Conservation (phyloP, 2,797 vertebrate species). For the Chelonia mydas region DNA sequence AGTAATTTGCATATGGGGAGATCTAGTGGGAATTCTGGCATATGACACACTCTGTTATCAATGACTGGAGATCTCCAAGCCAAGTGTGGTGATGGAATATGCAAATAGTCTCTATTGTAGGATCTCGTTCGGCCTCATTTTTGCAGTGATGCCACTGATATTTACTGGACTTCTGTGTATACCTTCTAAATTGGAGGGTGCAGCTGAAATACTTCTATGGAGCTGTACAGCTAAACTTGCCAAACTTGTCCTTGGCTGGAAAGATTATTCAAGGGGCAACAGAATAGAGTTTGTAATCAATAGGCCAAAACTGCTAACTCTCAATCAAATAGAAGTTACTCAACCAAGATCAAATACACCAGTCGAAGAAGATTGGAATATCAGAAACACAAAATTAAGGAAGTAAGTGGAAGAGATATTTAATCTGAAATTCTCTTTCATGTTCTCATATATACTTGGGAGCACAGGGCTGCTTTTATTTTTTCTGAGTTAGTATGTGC, state of each 20-base stretch:
- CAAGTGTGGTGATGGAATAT: neutral
- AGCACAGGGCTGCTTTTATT: accelerated
- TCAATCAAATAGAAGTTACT: conserved; percentile 42
- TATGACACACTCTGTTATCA: neutral
- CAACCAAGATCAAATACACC: conserved; percentile 51
- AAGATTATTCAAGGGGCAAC: neutral
- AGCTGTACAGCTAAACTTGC: accelerated
- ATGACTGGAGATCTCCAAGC: accelerated
- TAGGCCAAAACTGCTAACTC: conserved; percentile 82
- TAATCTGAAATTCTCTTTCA: conserved; percentile 37
- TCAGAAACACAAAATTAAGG: conserved; percentile 84
- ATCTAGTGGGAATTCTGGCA: neutral
- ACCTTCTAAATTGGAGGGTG: neutral
- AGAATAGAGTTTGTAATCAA: neutral
- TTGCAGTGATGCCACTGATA: neutral
- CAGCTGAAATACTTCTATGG: neutral
- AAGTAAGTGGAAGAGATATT: conserved; percentile 85
- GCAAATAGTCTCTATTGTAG: neutral
- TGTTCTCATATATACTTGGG: neutral
- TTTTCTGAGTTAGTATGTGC: neutral
- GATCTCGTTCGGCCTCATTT: neutral
- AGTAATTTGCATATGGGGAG: neutral
- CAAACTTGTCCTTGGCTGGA: neutral
- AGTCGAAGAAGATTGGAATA: conserved; percentile 85
- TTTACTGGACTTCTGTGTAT: neutral